Conservation (phyloP, 2,888 invertebrate genomes). For the Troglohyphantes excavatus region DNA sequence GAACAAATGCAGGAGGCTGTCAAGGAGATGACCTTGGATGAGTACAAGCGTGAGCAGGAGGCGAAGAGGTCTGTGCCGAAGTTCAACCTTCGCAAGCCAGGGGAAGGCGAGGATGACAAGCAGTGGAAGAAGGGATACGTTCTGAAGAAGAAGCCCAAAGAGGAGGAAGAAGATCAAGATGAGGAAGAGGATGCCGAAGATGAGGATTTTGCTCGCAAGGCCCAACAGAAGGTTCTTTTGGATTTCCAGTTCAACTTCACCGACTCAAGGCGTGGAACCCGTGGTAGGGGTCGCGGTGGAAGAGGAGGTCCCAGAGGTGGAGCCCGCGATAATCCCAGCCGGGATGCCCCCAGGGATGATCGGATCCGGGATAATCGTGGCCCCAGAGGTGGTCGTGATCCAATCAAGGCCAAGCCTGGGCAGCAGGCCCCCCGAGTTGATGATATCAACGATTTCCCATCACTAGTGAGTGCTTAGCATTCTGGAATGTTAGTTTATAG, state of each 20-base stretch:
- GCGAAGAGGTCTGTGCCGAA: slow-evolving; percentile 90
- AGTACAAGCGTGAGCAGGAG: slow-evolving; percentile 93
- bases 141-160: slow-evolving; percentile 86
- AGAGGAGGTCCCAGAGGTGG: slow-evolving; percentile 47
- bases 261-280: slow-evolving; percentile 66
- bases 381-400: slow-evolving; percentile 82
- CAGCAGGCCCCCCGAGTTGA: slow-evolving; percentile 86
- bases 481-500: slow-evolving; percentile 51
- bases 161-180: slow-evolving; percentile 84
- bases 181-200: slow-evolving; percentile 84
- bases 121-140: slow-evolving; percentile 87
- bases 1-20: slow-evolving; percentile 81
- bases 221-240: slow-evolving; percentile 91
- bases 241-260: slow-evolving; percentile 94
- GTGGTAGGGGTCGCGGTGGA: slow-evolving; percentile 69
- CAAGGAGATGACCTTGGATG: slow-evolving; percentile 92
- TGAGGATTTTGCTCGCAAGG: slow-evolving; percentile 82
- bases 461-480: slow-evolving; percentile 85
- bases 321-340: not conserved
- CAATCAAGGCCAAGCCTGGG: slow-evolving; percentile 44
- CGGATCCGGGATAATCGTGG: slow-evolving; percentile 62
- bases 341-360: slow-evolving; percentile 42
- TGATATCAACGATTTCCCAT: slow-evolving; percentile 97
- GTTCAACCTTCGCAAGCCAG: slow-evolving; percentile 95
- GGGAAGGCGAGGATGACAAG: slow-evolving; percentile 94